Evolutionary conservation across 2,888 invertebrate species (phyloP).

Genomic region (Acanthosepion esculentum): DNA sequence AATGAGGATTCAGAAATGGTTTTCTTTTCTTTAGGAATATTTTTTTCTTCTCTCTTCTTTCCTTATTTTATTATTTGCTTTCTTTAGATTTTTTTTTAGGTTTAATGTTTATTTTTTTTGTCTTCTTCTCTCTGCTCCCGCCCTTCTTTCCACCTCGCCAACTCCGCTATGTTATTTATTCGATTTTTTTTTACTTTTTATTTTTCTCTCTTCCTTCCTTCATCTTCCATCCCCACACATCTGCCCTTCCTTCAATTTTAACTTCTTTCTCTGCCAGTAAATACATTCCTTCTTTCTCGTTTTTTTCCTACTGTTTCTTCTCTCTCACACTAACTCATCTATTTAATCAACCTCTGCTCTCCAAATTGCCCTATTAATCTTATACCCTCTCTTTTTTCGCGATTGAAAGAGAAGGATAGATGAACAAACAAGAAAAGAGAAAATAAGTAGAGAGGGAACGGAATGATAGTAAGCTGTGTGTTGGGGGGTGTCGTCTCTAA

Average conservation of each 20-base stretch:
- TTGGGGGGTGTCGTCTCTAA: not conserved
- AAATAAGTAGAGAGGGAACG: not conserved
- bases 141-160: constrained; percentile 36
- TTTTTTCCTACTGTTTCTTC: not conserved
- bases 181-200: not conserved
- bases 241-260: not conserved
- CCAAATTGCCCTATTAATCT: constrained; percentile 14
- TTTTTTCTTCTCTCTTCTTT: constrained; percentile 37
- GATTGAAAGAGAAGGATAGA: not conserved
- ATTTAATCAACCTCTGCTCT: constrained; percentile 15
- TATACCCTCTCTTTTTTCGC: not conserved
- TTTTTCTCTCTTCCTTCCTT: not conserved
- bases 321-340: not conserved
- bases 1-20: constrained; percentile 45
- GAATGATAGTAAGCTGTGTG: not conserved
- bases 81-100: not conserved
- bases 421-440: not conserved
- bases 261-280: not conserved
- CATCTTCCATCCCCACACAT: not conserved
- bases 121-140: not conserved
- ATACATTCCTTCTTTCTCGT: not conserved
- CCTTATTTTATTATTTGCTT: constrained; percentile 38
- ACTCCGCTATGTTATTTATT: constrained; percentile 24
- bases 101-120: not conserved
- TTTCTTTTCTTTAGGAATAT: not conserved